These are phyloP conservation scores for Rhopalosiphum maidis DNA, from an alignment of 1,140 invertebrate genomes.

Conservation along the genomic window DNA sequence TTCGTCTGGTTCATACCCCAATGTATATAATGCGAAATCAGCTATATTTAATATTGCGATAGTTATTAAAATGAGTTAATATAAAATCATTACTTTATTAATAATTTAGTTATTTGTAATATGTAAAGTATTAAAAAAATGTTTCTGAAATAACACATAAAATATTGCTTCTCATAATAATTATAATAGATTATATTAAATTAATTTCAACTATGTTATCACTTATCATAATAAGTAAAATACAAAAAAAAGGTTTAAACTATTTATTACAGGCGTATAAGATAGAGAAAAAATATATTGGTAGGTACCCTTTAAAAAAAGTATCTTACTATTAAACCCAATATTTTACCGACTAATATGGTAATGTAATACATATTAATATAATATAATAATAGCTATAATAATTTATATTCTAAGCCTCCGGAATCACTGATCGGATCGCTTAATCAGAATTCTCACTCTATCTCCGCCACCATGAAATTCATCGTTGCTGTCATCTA, in stretches of 20 bases:
- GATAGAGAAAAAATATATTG: not conserved
- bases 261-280: not conserved
- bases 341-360: not conserved
- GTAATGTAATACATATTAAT: not conserved
- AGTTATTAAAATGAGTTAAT: not conserved
- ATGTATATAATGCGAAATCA: not conserved
- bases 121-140: too few species aligned
- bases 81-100: too few species aligned
- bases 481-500: not conserved
- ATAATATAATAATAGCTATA: not conserved
- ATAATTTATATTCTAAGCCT: not conserved
- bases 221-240: too few species aligned
- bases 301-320: not conserved
- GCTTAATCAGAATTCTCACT: not conserved
- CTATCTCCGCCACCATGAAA: not conserved
- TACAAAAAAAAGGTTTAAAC: too few species aligned
- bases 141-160: too few species aligned
- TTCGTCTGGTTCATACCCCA: not conserved
- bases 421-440: not conserved
- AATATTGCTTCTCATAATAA: too few species aligned
- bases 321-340: not conserved
- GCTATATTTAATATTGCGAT: not conserved
- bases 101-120: too few species aligned
- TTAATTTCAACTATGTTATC: too few species aligned
- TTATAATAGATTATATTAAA: too few species aligned